These are phyloP conservation scores for Tiliacea aurago DNA, from an alignment of 2,888 invertebrate species.

Conservation along the genomic window DNA sequence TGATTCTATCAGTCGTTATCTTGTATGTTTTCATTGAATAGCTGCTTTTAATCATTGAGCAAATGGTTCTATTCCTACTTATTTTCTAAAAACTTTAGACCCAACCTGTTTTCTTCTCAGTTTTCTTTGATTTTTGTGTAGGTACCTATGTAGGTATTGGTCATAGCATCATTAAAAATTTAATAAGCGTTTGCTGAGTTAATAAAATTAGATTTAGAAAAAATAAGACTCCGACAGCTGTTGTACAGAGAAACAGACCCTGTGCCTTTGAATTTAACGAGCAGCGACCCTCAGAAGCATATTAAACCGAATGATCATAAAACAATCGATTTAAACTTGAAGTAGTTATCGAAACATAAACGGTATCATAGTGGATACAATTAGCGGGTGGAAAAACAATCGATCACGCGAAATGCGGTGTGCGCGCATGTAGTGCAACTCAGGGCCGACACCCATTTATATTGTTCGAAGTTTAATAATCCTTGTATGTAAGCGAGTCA, in stretches of 20 bases:
- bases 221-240: background rate
- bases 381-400: conserved; percentile 49
- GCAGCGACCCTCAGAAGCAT: conserved; percentile 8
- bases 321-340: conserved; percentile 29
- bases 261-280: conserved; percentile 1
- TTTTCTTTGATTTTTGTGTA: background rate
- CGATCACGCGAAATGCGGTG: conserved; percentile 50
- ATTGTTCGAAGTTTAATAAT: conserved; percentile 21
- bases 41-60: background rate
- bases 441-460: conserved; percentile 35
- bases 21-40: conserved; percentile 12
- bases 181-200: background rate
- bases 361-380: conserved; percentile 47
- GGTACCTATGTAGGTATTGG: too few relatives aligned
- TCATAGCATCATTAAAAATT: background rate
- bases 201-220: background rate
- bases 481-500: background rate
- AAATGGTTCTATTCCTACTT: background rate
- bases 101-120: background rate
- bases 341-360: conserved; percentile 34
- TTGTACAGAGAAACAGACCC: background rate
- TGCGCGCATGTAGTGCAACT: conserved; percentile 38
- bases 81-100: too few relatives aligned
- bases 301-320: conserved; percentile 29
- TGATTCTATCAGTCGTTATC: background rate